Evolutionary conservation across 2,888 invertebrate genomes (phyloP).

Genomic region (Flexamia atlantica): DNA sequence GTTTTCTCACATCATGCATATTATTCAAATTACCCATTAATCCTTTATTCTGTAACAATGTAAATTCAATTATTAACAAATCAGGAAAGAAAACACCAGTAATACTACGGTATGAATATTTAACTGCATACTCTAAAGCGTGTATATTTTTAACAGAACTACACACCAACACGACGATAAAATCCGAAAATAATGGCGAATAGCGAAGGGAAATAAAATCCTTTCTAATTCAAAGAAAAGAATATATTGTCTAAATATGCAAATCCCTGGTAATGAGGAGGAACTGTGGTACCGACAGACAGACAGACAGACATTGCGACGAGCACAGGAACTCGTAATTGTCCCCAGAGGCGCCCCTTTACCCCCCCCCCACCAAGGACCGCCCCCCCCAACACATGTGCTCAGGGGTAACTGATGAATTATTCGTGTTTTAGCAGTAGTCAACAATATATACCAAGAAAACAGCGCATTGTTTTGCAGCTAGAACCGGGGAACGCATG

Average conservation of each 20-base stretch:
- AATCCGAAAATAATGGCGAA: too few species aligned
- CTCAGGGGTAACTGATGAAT: background rate
- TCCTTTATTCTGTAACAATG: too few species aligned
- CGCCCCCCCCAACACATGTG: background rate
- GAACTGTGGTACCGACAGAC: conserved; percentile 16
- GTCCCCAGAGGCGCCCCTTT: conserved; percentile 26
- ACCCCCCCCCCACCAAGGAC: background rate
- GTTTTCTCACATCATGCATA: too few species aligned
- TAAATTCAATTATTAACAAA: too few species aligned
- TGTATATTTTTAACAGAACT: too few species aligned
- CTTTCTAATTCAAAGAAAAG: background rate
- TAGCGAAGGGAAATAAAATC: background rate
- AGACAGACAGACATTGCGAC: conserved; percentile 23
- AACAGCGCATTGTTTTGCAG: background rate
- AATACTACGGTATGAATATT: too few species aligned
- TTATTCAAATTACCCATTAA: too few species aligned
- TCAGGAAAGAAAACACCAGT: too few species aligned
- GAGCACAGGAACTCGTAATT: conserved; percentile 50
- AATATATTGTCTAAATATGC: conserved; percentile 6
- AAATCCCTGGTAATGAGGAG: conserved; percentile 28
- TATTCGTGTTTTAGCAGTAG: background rate
- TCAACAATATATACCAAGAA: background rate
- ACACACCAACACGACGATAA: too few species aligned
- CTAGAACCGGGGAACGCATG: background rate
- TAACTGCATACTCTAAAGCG: too few species aligned